phyloP scores from a whole-genome alignment of 2,888 invertebrate genomes.

The Patella depressa region DNA sequence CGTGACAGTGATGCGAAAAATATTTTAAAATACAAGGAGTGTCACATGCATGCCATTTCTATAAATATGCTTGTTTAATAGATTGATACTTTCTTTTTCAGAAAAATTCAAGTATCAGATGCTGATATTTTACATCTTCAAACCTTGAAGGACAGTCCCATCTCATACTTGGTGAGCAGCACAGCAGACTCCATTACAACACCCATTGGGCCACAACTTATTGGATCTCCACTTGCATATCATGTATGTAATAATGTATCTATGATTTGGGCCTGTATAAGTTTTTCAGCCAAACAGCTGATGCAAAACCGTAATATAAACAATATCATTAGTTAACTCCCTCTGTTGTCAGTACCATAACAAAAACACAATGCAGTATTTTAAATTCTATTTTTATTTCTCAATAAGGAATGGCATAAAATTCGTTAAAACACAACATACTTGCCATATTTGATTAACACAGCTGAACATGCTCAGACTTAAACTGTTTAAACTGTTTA shows the following conservation, averaged over 20 bases:
- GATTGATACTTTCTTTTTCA: too few species aligned
- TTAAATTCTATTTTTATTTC: neutral
- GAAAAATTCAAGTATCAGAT: neutral
- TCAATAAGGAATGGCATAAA: conserved; percentile 6
- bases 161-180: neutral
- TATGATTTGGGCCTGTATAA: neutral
- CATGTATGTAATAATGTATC: neutral
- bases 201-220: neutral
- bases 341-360: too few species aligned
- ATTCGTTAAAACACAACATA: neutral
- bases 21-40: too few species aligned
- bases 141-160: neutral
- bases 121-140: neutral
- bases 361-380: too few species aligned
- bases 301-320: too few species aligned
- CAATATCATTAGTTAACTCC: too few species aligned
- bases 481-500: neutral
- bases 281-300: neutral
- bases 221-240: neutral
- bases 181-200: neutral
- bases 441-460: neutral
- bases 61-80: too few species aligned
- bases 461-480: neutral
- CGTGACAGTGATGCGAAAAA: too few species aligned
- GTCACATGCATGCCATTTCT: too few species aligned